Evolutionary conservation across 1,140 invertebrate species (phyloP).

Genomic region (Ostrea denselamellosa): DNA sequence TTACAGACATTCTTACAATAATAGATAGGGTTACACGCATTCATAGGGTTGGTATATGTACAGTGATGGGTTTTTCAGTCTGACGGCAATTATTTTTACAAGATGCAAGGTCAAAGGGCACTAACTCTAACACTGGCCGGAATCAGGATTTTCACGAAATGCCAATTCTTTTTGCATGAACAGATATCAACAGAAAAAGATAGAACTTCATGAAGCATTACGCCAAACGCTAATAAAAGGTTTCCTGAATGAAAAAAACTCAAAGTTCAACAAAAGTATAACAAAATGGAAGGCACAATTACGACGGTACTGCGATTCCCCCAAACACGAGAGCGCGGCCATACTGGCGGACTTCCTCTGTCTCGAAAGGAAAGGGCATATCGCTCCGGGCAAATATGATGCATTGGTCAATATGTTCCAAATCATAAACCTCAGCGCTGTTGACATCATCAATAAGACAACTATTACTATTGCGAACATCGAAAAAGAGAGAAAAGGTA

Average conservation of each 20-base stretch:
- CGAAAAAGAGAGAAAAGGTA: slow-evolving; percentile 14
- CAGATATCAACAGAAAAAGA: neutral
- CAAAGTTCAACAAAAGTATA: neutral
- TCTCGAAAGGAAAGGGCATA: neutral
- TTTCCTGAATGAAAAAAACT: neutral
- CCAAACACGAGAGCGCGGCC: neutral
- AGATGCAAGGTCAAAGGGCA: no score
- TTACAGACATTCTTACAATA: no score
- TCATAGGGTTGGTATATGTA: no score
- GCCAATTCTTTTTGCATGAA: neutral
- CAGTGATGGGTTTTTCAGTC: no score
- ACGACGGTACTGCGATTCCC: neutral
- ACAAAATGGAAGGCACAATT: neutral
- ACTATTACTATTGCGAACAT: neutral
- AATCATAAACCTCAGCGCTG: neutral
- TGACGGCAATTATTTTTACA: no score
- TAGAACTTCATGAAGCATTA: neutral
- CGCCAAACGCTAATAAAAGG: neutral
- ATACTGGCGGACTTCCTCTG: neutral
- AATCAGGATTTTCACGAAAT: neutral
- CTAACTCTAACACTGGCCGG: no score
- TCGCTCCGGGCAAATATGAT: neutral
- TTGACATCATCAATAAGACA: neutral
- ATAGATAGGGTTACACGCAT: no score
- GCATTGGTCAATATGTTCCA: neutral